phyloP scores from a whole-genome alignment of 1,140 invertebrate genomes.

The Mercenaria mercenaria region DNA sequence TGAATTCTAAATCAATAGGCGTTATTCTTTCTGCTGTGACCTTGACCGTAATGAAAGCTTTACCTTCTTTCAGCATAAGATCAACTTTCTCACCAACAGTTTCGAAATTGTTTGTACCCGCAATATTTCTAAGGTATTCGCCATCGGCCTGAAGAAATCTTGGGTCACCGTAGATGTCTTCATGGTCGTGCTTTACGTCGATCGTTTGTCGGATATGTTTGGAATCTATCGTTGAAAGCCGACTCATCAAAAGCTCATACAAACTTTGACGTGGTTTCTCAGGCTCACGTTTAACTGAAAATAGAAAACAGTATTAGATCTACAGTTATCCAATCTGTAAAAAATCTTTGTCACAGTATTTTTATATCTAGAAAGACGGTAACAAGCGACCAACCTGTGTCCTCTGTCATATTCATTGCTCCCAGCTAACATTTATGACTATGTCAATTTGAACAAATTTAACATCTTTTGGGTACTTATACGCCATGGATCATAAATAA shows the following conservation, averaged over 20 bases:
- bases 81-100: slow-evolving; percentile 84
- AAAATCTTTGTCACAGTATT: background rate
- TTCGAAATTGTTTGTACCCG: slow-evolving; percentile 82
- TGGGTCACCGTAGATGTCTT: slow-evolving; percentile 83
- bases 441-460: too few species aligned
- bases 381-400: background rate
- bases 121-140: slow-evolving; percentile 33
- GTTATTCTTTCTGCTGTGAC: slow-evolving; percentile 83
- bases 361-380: too few species aligned
- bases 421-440: too few species aligned
- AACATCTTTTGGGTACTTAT: too few species aligned
- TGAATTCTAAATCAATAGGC: slow-evolving; percentile 82
- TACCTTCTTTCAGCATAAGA: slow-evolving; percentile 80
- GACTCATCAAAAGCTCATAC: slow-evolving; percentile 75
- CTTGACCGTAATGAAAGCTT: slow-evolving; percentile 82
- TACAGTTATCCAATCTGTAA: background rate
- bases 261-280: slow-evolving; percentile 73
- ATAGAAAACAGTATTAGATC: too few species aligned
- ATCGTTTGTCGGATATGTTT: slow-evolving; percentile 82
- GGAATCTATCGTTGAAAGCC: slow-evolving; percentile 77
- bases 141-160: slow-evolving; percentile 81
- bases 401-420: background rate
- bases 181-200: slow-evolving; percentile 83
- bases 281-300: slow-evolving; percentile 70
- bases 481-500: too few species aligned